phyloP scores from a whole-genome alignment of 2,888 invertebrate genomes.

The Cordilura impudica region DNA sequence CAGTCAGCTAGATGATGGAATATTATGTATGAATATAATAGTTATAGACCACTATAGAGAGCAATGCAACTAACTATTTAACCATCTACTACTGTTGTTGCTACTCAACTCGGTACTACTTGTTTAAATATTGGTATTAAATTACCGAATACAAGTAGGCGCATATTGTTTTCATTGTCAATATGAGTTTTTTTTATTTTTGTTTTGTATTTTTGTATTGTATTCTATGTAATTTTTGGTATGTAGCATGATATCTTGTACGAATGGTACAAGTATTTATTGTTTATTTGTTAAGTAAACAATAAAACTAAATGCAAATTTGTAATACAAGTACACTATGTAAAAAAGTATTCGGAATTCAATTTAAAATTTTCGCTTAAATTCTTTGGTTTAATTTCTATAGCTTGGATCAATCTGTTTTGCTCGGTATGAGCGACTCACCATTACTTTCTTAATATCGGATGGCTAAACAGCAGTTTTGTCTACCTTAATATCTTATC shows the following conservation, averaged over 20 bases:
- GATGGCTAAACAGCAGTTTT: too few relatives aligned
- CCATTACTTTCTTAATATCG: too few relatives aligned
- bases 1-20: too few relatives aligned
- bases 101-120: conserved; percentile 16
- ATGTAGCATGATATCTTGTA: neutral
- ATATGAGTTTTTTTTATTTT: conserved; percentile 49
- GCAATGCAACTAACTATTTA: neutral
- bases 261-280: conserved; percentile 14
- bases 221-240: neutral
- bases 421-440: too few relatives aligned
- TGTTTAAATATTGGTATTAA: conserved; percentile 54
- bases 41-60: neutral
- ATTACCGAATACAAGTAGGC: conserved; percentile 47
- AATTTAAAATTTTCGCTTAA: too few relatives aligned
- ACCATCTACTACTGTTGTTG: neutral
- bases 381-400: too few relatives aligned
- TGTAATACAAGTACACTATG: neutral
- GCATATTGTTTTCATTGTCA: conserved; percentile 56
- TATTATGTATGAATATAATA: neutral
- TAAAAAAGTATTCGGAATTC: neutral
- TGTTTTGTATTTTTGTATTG: conserved; percentile 13
- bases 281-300: conserved; percentile 44
- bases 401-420: too few relatives aligned
- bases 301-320: conserved; percentile 44
- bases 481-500: too few relatives aligned